A percentile compares a stretch with the other conserved stretches of the same genome.
Conservation (phyloP, 2,113 vertebrate species). For the Toxotes chatareus region DNA sequence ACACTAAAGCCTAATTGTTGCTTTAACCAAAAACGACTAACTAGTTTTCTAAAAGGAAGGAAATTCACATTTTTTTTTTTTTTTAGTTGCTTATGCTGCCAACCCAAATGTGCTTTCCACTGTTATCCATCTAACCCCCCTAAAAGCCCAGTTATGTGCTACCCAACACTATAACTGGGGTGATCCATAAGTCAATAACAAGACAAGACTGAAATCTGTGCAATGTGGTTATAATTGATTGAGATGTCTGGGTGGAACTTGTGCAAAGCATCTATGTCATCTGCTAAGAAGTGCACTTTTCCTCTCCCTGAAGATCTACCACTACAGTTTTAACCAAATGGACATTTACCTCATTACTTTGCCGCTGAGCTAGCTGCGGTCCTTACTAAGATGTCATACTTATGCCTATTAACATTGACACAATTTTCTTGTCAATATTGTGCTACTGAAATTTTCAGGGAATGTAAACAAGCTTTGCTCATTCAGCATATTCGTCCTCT, state of each 20-base stretch:
- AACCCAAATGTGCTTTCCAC: slow-evolving; percentile 67
- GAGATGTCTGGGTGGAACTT: slow-evolving; percentile 88
- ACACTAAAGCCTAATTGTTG: slow-evolving; percentile 70
- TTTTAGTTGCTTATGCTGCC: slow-evolving; percentile 68
- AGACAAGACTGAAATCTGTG: slow-evolving; percentile 87
- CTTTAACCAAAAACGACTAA: slow-evolving; percentile 63
- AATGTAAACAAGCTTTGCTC: slow-evolving; percentile 73
- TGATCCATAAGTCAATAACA: slow-evolving; percentile 88
- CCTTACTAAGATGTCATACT: slow-evolving; percentile 74
- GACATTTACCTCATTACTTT: slow-evolving; percentile 82
- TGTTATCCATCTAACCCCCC: slow-evolving; percentile 72
- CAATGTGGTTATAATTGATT: slow-evolving; percentile 92
- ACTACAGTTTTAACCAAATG: slow-evolving; percentile 85
- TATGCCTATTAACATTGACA: slow-evolving; percentile 77
- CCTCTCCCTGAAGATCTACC: slow-evolving; percentile 83
- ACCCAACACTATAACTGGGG: slow-evolving; percentile 83
- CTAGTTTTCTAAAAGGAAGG: slow-evolving; percentile 59
- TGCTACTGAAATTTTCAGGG: slow-evolving; percentile 64
- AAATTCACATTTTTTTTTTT: slow-evolving; percentile 70
- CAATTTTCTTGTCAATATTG: slow-evolving; percentile 74
- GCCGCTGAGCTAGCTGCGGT: slow-evolving; percentile 74
- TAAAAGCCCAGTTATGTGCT: slow-evolving; percentile 82
- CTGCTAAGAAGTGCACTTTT: slow-evolving; percentile 89
- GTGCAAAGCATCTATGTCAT: slow-evolving; percentile 86
- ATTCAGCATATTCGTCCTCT: slow-evolving; percentile 73